Base-by-base conservation (phyloP, 53 echinoderm and acorn worm species). In the Henricia sp. region DNA sequence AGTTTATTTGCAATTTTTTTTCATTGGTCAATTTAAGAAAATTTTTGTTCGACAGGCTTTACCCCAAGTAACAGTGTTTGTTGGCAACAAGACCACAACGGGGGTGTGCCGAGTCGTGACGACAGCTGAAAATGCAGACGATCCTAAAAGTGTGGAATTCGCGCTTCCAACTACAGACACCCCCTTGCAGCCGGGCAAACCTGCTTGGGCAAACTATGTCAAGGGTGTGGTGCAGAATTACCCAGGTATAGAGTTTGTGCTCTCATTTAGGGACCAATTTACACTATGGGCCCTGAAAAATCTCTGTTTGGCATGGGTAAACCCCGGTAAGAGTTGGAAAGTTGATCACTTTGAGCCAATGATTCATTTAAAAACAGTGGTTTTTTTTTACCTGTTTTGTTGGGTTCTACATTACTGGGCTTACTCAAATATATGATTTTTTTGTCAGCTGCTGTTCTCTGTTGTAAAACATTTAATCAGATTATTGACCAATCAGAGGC, bases 131-230 rank as follows among this genome's bases (percentile, higher is more conserved):
- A 89, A 84, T 56, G 93, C 83, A 4, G 93, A 93, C 44, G 91
- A 92, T 16, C 92, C 92, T 33, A 92, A 72, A 77, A 60, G 33
- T 19, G 82, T 88, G 39, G 90, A 94, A 46, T 94, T 97, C 63
- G 66, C 84, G 28, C 80, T 97, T 39, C 97, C 97, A 27, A 86
- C 97, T 21, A 56, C 74, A 35, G 92, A 85, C 4, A 66, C 44
- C 13, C 94, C 94, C 25, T 65, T 97, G 1, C 38, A 78, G 27
- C 97, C 97, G 36, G 97, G 97, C 9, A 50, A 53, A 35, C 97
- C 97, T 4, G 88, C 92, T 58, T 97, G 97, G 97, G 90, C 97
- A 50, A 97, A 97, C 75, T 97, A 97, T 84, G 97, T 97, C 39
- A 97, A 97, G 67, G 97, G 97, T 35, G 97, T 94, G 24, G 94